These are phyloP conservation scores for Neofelis nebulosa DNA, from an alignment of 2,113 vertebrate species.

Conservation along the genomic window DNA sequence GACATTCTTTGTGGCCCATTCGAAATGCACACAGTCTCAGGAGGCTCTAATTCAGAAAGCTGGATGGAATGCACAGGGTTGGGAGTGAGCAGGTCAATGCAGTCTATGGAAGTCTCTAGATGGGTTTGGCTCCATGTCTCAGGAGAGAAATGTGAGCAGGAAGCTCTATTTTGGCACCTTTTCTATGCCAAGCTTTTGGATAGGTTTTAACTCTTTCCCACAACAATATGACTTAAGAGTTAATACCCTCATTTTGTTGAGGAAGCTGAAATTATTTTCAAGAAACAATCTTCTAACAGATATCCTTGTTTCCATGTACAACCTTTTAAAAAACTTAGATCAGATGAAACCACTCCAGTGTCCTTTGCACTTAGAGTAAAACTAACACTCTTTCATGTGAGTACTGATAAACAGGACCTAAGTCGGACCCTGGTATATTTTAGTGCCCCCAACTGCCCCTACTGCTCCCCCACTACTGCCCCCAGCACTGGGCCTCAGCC, in stretches of 20 bases:
- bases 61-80: neutral
- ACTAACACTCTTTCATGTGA: no score
- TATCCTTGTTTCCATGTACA: neutral
- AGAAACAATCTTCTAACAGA: neutral
- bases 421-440: neutral
- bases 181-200: neutral
- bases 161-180: neutral
- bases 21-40: neutral
- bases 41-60: neutral
- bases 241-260: neutral
- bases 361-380: neutral
- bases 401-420: fast-evolving
- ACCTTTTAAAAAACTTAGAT: neutral
- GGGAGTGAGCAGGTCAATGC: neutral
- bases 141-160: neutral
- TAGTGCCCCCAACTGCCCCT: fast-evolving
- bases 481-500: neutral
- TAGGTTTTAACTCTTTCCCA: neutral
- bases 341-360: neutral
- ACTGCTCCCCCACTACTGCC: fast-evolving
- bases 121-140: neutral
- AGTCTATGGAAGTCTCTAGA: neutral
- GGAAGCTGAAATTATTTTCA: neutral
- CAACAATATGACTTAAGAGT: neutral
- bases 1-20: neutral